Evolutionary conservation across 2,113 vertebrate genomes (phyloP).

Genomic region (Centropus bengalensis): DNA sequence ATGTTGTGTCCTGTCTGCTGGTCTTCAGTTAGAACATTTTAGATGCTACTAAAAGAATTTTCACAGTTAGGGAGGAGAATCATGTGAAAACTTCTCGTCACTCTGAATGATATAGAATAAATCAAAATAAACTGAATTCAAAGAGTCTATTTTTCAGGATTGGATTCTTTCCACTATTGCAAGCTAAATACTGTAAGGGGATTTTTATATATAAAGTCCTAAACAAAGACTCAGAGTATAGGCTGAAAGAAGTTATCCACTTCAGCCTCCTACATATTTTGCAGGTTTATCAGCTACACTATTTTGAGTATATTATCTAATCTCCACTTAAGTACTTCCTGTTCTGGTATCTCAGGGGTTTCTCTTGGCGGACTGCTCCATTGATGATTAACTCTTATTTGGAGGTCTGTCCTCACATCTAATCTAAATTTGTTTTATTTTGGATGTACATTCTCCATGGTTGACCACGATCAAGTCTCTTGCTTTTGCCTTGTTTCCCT

Average conservation of each 20-base stretch:
- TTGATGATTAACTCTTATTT: constrained; percentile 68
- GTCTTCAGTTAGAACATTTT: background rate
- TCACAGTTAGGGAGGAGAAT: background rate
- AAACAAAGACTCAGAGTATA: background rate
- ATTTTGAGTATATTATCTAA: constrained; percentile 74
- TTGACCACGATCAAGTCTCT: background rate
- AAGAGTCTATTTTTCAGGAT: background rate
- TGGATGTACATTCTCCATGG: constrained; percentile 50
- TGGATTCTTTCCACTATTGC: background rate
- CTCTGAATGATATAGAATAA: background rate
- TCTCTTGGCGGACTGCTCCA: constrained; percentile 65
- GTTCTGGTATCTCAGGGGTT: constrained; percentile 43
- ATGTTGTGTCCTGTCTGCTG: background rate
- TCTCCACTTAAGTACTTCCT: constrained; percentile 74
- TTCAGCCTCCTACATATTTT: constrained; percentile 2
- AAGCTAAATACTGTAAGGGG: background rate
- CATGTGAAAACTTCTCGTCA: background rate
- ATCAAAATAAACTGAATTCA: background rate
- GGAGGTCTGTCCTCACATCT: constrained; percentile 61
- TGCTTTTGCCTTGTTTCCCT: constrained; percentile 37
- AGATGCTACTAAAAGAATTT: background rate
- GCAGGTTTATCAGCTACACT: constrained; percentile 47
- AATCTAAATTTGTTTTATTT: constrained; percentile 63
- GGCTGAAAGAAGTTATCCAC: background rate
- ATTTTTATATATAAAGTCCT: background rate